Percentiles rank a stretch among this genome's conserved stretches.
These are phyloP conservation scores for Lycorma delicatula DNA, from an alignment of 1,140 invertebrate genomes.

Conservation along the genomic window DNA sequence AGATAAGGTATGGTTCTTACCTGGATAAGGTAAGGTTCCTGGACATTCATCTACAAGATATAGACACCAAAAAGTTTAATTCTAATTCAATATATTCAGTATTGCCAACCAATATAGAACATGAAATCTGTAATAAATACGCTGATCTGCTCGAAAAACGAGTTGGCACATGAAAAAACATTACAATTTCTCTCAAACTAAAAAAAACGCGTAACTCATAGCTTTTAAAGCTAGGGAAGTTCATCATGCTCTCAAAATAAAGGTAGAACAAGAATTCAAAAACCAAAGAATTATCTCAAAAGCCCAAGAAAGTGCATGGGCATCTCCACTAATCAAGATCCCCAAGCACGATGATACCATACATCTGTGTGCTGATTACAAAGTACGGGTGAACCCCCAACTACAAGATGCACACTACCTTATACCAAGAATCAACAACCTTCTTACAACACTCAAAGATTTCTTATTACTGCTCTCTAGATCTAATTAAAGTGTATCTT, in stretches of 20 bases:
- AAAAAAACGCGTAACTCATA: constrained; percentile 11
- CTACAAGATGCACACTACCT: constrained; percentile 8
- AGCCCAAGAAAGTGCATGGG: constrained; percentile 33
- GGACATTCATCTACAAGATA: too few species aligned
- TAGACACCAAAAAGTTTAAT: constrained; percentile 15
- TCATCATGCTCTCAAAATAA: constrained; percentile 9
- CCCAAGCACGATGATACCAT: constrained; percentile 34
- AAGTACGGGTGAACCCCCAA: constrained; percentile 27
- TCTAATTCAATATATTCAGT: constrained; percentile 12
- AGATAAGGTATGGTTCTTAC: too few species aligned
- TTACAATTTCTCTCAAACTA: constrained; percentile 9
- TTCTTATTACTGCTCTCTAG: constrained; percentile 23
- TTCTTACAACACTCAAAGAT: constrained; percentile 13
- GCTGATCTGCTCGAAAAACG: constrained; percentile 21
- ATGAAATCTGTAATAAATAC: background rate
- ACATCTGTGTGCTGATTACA: constrained; percentile 42
- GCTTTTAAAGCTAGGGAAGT: constrained; percentile 16
- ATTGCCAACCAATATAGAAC: too few species aligned
- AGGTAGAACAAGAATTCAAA: constrained; percentile 21
- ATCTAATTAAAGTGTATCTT: constrained; percentile 31
- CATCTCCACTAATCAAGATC: constrained; percentile 36
- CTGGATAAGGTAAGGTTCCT: too few species aligned
- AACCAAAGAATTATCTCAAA: constrained; percentile 27
- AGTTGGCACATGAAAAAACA: constrained; percentile 13
- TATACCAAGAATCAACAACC: constrained; percentile 13